Percentiles rank a stretch among this genome's conserved stretches.
phyloP scores from a whole-genome alignment of 2,888 invertebrate genomes.

The Metellina segmentata region DNA sequence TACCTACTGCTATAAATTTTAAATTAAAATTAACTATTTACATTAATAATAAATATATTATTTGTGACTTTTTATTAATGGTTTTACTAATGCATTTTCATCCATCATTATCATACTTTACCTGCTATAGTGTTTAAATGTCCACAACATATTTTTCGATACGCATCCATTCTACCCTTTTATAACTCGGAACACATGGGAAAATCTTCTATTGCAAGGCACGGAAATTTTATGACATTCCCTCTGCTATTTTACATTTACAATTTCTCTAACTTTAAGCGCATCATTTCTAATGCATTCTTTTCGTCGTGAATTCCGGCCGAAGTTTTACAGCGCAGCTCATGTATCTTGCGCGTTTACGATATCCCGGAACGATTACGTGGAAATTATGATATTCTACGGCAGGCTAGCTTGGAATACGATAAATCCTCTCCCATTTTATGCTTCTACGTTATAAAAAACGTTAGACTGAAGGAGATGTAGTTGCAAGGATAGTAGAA shows the following conservation, averaged over 20 bases:
- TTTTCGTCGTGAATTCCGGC: neutral
- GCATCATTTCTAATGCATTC: neutral
- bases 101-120: too few species aligned
- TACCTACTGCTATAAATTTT: too few species aligned
- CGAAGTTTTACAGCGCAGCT: neutral
- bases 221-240: neutral
- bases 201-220: neutral
- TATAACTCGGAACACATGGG: neutral
- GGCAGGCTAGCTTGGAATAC: neutral
- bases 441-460: conserved; percentile 10
- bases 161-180: neutral
- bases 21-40: too few species aligned
- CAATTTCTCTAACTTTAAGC: neutral
- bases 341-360: neutral
- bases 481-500: neutral
- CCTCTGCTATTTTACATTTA: neutral
- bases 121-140: too few species aligned
- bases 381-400: conserved; percentile 21
- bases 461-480: neutral
- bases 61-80: too few species aligned
- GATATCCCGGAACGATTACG: conserved; percentile 23
- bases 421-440: conserved; percentile 24
- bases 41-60: too few species aligned
- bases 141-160: too few species aligned
- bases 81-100: too few species aligned